phyloP scores from a whole-genome alignment of 2,113 vertebrate species.

The Machaerirhynchus nigripectus region DNA sequence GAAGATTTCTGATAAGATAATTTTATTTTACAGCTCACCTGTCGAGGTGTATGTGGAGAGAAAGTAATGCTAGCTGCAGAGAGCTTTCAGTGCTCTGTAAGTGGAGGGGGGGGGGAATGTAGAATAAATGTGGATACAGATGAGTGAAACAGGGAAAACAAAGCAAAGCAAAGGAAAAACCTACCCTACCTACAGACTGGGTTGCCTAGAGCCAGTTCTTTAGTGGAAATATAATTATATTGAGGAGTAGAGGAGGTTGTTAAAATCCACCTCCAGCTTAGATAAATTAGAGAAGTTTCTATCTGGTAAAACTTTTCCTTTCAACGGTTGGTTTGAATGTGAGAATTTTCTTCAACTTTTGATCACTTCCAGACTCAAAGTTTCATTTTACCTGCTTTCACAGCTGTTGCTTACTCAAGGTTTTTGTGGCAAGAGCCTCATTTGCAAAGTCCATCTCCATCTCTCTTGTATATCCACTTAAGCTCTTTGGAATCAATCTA shows the following conservation, averaged over 20 bases:
- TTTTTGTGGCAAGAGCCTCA: not conserved
- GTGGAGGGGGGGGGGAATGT: not conserved
- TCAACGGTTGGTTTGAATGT: not conserved
- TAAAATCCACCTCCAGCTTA: not conserved
- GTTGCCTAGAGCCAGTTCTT: not conserved
- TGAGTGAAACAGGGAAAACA: not conserved
- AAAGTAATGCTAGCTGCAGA: not conserved
- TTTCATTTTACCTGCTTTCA: not conserved
- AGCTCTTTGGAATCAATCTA: not conserved
- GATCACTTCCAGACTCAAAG: not conserved
- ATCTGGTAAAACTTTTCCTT: not conserved
- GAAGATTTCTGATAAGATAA: not conserved
- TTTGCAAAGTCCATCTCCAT: not conserved
- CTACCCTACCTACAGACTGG: not conserved
- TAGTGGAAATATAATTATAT: not conserved
- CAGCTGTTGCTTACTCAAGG: not conserved
- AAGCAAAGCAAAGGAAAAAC: not conserved
- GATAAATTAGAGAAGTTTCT: not conserved
- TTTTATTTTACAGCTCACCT: not conserved
- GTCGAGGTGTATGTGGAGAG: not conserved
- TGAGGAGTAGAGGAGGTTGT: not conserved
- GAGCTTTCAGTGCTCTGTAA: not conserved
- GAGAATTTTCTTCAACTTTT: not conserved
- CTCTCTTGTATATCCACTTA: not conserved
- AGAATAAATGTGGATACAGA: not conserved